phyloP scores from a whole-genome alignment of 2,888 invertebrate species.

The Aspidiotus rigidus region DNA sequence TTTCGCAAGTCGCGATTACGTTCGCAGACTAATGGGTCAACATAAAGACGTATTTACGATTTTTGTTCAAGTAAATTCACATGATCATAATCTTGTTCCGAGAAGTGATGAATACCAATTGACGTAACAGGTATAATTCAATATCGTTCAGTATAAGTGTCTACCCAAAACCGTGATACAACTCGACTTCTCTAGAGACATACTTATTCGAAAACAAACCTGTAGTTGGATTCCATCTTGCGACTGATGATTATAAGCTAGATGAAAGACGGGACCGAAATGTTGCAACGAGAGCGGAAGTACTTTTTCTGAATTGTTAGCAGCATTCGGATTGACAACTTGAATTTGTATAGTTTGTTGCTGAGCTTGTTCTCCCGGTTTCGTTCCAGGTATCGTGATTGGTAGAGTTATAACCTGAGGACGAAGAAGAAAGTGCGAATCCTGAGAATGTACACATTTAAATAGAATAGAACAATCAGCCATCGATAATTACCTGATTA shows the following conservation, averaged over 20 bases:
- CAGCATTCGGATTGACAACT: constrained; percentile 52
- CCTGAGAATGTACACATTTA: background rate
- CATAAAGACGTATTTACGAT: too few relatives aligned
- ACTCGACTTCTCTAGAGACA: background rate
- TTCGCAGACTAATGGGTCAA: too few relatives aligned
- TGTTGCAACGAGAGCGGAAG: constrained; percentile 61
- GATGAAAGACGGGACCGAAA: constrained; percentile 59
- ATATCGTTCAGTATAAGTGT: too few relatives aligned
- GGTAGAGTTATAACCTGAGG: constrained; percentile 61
- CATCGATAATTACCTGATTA: constrained; percentile 31
- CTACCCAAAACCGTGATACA: too few relatives aligned
- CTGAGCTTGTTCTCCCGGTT: constrained; percentile 55
- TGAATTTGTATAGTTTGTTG: constrained; percentile 67
- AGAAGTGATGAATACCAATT: too few relatives aligned
- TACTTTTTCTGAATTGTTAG: constrained; percentile 36
- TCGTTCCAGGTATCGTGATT: constrained; percentile 61
- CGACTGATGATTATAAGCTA: constrained; percentile 58
- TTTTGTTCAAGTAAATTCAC: too few relatives aligned
- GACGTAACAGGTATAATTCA: constrained; percentile 3
- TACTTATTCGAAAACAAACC: constrained; percentile 43
- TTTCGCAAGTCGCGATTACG: too few relatives aligned
- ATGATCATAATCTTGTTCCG: too few relatives aligned
- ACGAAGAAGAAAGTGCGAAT: constrained; percentile 34
- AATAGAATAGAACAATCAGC: background rate
- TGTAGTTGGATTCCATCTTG: constrained; percentile 44